phyloP scores from a whole-genome alignment of 2,888 invertebrate genomes.

The Gymnoscelis rufifasciata region DNA sequence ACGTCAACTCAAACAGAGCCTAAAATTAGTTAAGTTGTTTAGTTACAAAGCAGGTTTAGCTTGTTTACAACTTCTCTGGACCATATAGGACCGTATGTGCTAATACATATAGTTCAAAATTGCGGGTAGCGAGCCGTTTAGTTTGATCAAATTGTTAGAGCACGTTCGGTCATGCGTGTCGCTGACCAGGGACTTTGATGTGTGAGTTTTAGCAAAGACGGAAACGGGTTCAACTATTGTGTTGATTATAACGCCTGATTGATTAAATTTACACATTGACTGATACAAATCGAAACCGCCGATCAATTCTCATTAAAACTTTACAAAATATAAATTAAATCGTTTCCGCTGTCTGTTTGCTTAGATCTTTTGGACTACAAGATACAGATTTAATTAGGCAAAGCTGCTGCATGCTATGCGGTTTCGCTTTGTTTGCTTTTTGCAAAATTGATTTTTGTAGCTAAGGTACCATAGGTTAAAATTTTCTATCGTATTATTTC shows the following conservation, averaged over 20 bases:
- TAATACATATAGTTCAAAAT: conserved; percentile 2
- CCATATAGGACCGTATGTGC: not conserved
- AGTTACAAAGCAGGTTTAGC: conserved; percentile 16
- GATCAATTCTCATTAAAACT: too few species aligned
- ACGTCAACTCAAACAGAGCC: conserved; percentile 17
- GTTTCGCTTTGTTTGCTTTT: too few species aligned
- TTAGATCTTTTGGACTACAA: too few species aligned
- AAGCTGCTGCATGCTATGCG: too few species aligned
- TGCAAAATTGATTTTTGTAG: too few species aligned
- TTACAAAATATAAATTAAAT: too few species aligned
- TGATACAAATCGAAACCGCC: too few species aligned
- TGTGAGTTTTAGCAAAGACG: conserved; percentile 20
- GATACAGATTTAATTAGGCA: too few species aligned
- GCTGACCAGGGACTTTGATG: conserved; percentile 23
- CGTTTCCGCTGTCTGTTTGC: too few species aligned
- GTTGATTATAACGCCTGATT: not conserved
- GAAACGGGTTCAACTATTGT: conserved; percentile 8
- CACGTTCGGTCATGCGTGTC: conserved; percentile 10
- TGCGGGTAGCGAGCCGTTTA: conserved; percentile 10
- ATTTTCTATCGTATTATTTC: too few species aligned
- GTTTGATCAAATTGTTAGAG: conserved; percentile 15
- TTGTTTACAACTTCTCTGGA: conserved; percentile 11
- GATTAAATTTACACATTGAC: not conserved
- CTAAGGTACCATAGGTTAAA: too few species aligned
- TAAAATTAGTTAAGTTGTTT: conserved; percentile 20